Evolutionary conservation across 2,888 invertebrate genomes (phyloP).

Genomic region (Tenthredo amoena): DNA sequence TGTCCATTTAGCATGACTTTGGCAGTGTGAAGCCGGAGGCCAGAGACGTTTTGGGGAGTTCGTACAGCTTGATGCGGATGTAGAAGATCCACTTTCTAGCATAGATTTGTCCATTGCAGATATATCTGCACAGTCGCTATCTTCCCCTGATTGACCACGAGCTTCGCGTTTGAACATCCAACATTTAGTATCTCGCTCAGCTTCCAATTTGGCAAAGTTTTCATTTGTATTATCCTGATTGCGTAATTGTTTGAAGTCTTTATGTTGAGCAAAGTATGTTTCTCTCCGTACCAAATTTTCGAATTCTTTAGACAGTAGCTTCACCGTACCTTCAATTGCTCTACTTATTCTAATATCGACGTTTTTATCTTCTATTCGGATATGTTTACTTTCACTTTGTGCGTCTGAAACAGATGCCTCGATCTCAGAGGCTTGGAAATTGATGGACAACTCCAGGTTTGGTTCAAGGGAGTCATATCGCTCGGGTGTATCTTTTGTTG

Average conservation of each 20-base stretch:
- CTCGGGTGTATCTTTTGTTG: conserved; percentile 70
- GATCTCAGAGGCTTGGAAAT: conserved; percentile 51
- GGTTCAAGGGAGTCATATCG: conserved; percentile 71
- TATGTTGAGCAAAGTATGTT: conserved; percentile 69
- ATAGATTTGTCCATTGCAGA: conserved; percentile 71
- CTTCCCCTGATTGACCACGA: conserved; percentile 81
- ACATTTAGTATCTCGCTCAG: conserved; percentile 68
- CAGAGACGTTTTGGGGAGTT: conserved; percentile 83
- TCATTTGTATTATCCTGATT: conserved; percentile 62
- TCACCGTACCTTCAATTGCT: conserved; percentile 74
- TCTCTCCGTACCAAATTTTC: conserved; percentile 72
- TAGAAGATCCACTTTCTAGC: conserved; percentile 79
- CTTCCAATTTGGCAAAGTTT: conserved; percentile 69
- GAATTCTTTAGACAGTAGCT: conserved; percentile 73
- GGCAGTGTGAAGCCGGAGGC: conserved; percentile 75
- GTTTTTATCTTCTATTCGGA: conserved; percentile 55
- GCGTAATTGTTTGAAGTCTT: conserved; percentile 62
- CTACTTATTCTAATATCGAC: conserved; percentile 71
- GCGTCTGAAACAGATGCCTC: conserved; percentile 54
- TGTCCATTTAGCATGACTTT: conserved; percentile 77
- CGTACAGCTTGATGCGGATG: conserved; percentile 83
- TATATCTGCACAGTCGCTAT: conserved; percentile 78
- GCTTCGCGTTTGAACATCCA: conserved; percentile 76
- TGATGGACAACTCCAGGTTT: conserved; percentile 55
- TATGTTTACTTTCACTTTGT: conserved; percentile 36